phyloP scores from a whole-genome alignment of 2,888 invertebrate species.

The Eristalis arbustorum region DNA sequence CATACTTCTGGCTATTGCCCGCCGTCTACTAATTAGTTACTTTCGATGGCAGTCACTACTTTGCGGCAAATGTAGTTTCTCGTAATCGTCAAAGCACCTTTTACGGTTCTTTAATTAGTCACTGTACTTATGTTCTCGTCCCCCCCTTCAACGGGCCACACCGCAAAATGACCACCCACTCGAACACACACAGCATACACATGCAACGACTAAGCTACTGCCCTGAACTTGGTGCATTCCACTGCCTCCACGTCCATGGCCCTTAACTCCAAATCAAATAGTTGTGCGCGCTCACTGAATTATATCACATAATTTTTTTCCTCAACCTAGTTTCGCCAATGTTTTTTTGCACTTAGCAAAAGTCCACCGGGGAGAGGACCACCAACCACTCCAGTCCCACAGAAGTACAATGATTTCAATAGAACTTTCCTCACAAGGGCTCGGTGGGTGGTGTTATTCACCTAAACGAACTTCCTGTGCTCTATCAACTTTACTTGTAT shows the following conservation, averaged over 20 bases:
- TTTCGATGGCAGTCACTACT: background rate
- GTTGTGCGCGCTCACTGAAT: background rate
- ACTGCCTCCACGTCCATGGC: background rate
- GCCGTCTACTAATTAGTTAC: background rate
- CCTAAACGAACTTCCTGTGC: background rate
- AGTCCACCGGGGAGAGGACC: background rate
- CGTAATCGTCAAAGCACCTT: background rate
- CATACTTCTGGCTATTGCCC: background rate
- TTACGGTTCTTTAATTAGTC: background rate
- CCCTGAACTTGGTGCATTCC: background rate
- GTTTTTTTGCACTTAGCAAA: background rate
- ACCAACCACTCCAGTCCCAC: background rate
- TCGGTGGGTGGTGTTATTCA: background rate
- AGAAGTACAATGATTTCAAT: conserved; percentile 3
- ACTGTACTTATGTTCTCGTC: background rate
- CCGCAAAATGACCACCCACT: background rate
- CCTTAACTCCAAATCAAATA: background rate
- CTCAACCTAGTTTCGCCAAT: background rate
- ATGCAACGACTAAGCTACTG: background rate
- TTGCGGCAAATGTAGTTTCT: background rate
- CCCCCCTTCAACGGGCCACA: background rate
- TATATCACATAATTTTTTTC: background rate
- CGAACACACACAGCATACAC: background rate
- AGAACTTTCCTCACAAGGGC: background rate
- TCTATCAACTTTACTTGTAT: conserved; percentile 38